A percentile compares a stretch with the other conserved stretches of the same genome.
Evolutionary conservation across 1,140 invertebrate genomes (phyloP).

Genomic region (Cherax quadricarinatus): DNA sequence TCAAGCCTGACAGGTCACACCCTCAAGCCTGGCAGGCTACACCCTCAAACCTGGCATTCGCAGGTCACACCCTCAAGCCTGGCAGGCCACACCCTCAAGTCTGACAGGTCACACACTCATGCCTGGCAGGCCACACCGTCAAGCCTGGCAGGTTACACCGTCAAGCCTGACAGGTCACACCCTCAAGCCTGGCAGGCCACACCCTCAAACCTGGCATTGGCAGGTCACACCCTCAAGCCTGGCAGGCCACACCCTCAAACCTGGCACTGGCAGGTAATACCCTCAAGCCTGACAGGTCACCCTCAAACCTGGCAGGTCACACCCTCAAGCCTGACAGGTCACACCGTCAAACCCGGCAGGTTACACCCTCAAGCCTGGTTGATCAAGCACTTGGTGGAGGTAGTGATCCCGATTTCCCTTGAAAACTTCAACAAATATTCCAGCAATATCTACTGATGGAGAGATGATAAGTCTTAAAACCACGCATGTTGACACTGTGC

Average conservation of each 20-base stretch:
- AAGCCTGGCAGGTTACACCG: constrained; percentile 17
- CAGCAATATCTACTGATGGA: no score
- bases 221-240: not conserved
- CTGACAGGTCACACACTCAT: not conserved
- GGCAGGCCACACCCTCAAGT: not conserved
- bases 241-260: not conserved
- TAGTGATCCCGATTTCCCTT: no score
- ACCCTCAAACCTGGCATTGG: not conserved
- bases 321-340: not conserved
- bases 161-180: not conserved
- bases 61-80: constrained; percentile 1
- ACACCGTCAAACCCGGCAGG: not conserved
- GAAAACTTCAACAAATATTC: no score
- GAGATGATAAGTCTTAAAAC: no score
- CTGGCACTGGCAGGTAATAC: not conserved
- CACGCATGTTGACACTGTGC: no score
- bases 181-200: not conserved
- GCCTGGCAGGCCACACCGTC: not conserved
- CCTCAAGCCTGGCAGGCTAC: not conserved
- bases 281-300: not conserved
- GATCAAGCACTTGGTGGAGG: no score
- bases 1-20: not conserved
- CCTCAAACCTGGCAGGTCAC: not conserved
- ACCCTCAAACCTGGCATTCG: not conserved
- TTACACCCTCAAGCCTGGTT: no score